Percentiles rank a stretch among this genome's conserved stretches.
Evolutionary conservation across 2,888 invertebrate genomes (phyloP).

Genomic region (Andrena chrysosceles): DNA sequence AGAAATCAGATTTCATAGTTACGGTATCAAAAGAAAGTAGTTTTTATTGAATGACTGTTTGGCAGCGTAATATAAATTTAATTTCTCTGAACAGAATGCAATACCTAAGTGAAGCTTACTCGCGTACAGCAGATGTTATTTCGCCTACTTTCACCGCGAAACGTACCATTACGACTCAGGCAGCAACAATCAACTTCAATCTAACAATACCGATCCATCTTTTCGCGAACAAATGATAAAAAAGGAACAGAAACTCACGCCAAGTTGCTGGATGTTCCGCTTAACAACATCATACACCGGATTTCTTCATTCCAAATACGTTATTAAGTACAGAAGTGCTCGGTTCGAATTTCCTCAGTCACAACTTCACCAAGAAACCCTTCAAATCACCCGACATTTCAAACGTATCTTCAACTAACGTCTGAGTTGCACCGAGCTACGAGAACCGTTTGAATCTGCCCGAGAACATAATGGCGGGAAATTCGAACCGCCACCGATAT

Average conservation of each 20-base stretch:
- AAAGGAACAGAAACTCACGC: conserved; percentile 47
- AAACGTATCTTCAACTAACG: neutral
- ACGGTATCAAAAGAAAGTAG: conserved; percentile 57
- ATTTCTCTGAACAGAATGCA: conserved; percentile 52
- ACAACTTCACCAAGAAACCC: too few species aligned
- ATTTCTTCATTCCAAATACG: conserved; percentile 1
- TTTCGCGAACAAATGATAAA: conserved; percentile 37
- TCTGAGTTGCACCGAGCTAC: too few species aligned
- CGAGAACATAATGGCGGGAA: neutral
- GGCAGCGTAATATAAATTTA: conserved; percentile 46
- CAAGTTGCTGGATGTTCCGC: conserved; percentile 28
- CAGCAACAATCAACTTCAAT: conserved; percentile 50
- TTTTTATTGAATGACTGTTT: conserved; percentile 52
- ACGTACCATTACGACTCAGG: conserved; percentile 43
- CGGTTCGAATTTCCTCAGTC: too few species aligned
- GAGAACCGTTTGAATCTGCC: too few species aligned
- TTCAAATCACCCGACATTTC: neutral
- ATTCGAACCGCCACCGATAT: neutral
- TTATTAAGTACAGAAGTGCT: neutral
- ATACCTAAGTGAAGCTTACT: conserved; percentile 52
- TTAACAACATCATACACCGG: conserved; percentile 5
- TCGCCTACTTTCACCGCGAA: conserved; percentile 32
- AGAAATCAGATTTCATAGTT: conserved; percentile 21
- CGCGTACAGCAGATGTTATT: conserved; percentile 58
- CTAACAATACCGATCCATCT: conserved; percentile 51